Evolutionary conservation across 1,140 invertebrate genomes (phyloP).

Genomic region (Drosophila ohnishii): DNA sequence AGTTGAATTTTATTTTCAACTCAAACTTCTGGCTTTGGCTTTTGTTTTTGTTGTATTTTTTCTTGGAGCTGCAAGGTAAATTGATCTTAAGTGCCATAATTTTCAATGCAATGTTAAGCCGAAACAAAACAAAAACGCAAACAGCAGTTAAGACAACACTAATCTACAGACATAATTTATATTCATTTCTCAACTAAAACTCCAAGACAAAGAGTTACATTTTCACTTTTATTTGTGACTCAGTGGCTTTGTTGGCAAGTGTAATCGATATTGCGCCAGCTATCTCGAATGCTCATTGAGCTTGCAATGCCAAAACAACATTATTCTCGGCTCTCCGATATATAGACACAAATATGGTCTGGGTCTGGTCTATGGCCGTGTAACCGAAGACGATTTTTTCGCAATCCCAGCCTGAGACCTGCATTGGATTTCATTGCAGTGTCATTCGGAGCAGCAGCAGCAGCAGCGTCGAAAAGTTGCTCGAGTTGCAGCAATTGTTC

Average conservation of each 20-base stretch:
- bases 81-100: constrained; percentile 43
- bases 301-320: constrained; percentile 39
- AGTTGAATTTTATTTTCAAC: constrained; percentile 20
- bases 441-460: not conserved
- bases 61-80: constrained; percentile 22
- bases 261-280: constrained; percentile 31
- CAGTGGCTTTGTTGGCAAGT: constrained; percentile 6
- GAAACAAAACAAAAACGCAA: constrained; percentile 1
- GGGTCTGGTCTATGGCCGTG: constrained; percentile 21
- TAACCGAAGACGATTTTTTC: constrained; percentile 37
- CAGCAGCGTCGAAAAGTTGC: constrained; percentile 2
- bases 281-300: constrained; percentile 19
- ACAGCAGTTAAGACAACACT: not conserved
- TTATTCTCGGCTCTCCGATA: constrained; percentile 6
- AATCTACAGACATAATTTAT: too few species aligned
- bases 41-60: constrained; percentile 1
- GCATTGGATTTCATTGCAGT: constrained; percentile 20
- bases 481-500: constrained; percentile 16
- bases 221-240: constrained; percentile 4
- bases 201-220: too few species aligned
- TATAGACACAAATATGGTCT: constrained; percentile 13
- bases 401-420: constrained; percentile 14
- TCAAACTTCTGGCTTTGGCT: not conserved
- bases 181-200: too few species aligned
- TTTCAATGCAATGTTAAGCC: constrained; percentile 20